phyloP scores from a whole-genome alignment of 92 coral and sea anemone species.

The Micromussa lordhowensis region DNA sequence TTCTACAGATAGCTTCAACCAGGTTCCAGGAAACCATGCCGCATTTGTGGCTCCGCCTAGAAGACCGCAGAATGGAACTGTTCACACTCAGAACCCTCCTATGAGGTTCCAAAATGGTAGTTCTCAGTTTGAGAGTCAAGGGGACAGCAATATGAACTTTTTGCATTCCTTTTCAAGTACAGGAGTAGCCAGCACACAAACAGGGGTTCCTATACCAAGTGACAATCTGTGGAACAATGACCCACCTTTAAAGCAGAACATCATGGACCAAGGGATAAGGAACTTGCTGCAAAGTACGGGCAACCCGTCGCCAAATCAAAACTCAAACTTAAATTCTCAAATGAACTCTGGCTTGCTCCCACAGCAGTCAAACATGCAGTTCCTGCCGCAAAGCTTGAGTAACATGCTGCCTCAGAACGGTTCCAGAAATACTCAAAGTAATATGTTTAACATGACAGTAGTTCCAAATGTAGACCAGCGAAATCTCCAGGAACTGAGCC shows the following conservation, averaged over 20 bases:
- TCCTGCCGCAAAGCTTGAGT: conserved; percentile 6
- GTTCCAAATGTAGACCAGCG: conserved; percentile 17
- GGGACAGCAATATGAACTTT: conserved; percentile 51
- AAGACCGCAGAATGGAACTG: conserved; percentile 30
- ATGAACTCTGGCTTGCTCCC: conserved; percentile 1
- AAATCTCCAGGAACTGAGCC: background rate
- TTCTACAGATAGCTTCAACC: conserved; percentile 7
- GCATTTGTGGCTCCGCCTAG: conserved; percentile 1
- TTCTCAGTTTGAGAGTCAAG: conserved; percentile 30
- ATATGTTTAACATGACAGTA: conserved; percentile 8
- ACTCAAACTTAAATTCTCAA: background rate
- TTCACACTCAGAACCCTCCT: background rate
- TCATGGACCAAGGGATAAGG: conserved; percentile 28
- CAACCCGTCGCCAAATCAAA: background rate
- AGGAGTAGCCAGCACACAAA: background rate
- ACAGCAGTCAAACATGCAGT: background rate
- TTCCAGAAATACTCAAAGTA: conserved; percentile 9
- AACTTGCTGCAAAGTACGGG: conserved; percentile 26
- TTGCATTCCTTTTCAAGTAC: conserved; percentile 33
- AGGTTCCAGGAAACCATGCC: background rate
- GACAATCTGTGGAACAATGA: conserved; percentile 11
- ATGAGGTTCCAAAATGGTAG: conserved; percentile 18
- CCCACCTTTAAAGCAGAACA: conserved; percentile 7
- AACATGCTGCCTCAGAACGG: conserved; percentile 30
- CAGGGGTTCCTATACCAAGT: background rate